Percentiles rank a stretch among this genome's conserved stretches.
phyloP scores from a whole-genome alignment of 2,113 vertebrate genomes.

The Rhombomys opimus region DNA sequence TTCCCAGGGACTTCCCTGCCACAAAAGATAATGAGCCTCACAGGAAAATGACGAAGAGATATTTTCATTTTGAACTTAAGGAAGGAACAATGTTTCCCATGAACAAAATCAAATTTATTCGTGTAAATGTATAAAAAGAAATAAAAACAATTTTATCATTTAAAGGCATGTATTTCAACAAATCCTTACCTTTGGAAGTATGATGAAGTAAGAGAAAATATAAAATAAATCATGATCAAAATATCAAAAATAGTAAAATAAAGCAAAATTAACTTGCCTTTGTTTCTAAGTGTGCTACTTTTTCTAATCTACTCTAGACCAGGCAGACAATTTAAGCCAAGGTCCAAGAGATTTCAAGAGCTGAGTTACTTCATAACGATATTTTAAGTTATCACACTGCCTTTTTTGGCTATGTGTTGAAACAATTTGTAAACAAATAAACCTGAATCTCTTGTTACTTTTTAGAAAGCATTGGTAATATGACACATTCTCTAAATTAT shows the following conservation, averaged over 20 bases:
- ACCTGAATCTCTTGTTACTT: background rate
- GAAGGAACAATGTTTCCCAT: conserved; percentile 7
- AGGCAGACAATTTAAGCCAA: background rate
- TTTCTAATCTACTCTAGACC: conserved; percentile 16
- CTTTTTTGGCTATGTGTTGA: conserved; percentile 21
- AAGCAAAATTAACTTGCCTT: conserved; percentile 33
- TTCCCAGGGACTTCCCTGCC: background rate
- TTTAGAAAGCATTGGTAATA: conserved; percentile 16
- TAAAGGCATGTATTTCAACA: conserved; percentile 18
- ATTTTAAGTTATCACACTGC: background rate
- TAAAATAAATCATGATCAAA: conserved; percentile 11
- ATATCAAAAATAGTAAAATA: conserved; percentile 51
- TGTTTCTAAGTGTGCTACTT: background rate
- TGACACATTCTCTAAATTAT: background rate
- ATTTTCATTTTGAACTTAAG: conserved; percentile 59
- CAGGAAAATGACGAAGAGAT: conserved; percentile 43
- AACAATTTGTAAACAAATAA: conserved; percentile 43
- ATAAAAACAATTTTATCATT: conserved; percentile 43
- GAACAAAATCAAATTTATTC: conserved; percentile 46
- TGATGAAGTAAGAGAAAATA: conserved; percentile 20
- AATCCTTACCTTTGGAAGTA: conserved; percentile 33
- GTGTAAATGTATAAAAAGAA: background rate
- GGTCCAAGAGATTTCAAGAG: conserved; percentile 35
- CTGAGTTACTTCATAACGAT: conserved; percentile 24
- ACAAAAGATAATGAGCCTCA: conserved; percentile 59